phyloP scores from a whole-genome alignment of 1,140 invertebrate species.

The Nilaparvata lugens region DNA sequence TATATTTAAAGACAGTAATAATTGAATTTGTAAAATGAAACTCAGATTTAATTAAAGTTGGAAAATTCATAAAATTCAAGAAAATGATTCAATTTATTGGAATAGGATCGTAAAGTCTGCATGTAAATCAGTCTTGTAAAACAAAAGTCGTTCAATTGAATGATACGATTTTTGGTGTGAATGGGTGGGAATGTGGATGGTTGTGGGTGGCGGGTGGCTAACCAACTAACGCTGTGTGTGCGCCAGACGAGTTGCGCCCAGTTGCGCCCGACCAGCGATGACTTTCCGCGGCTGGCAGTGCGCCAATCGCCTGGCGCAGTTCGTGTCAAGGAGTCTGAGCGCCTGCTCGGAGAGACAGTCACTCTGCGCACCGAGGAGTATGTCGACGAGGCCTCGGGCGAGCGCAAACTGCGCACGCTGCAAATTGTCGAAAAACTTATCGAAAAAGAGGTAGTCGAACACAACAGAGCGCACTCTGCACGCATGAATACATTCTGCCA shows the following conservation, averaged over 20 bases:
- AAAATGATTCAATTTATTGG: no score
- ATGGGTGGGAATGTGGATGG: no score
- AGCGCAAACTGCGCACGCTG: conserved; percentile 75
- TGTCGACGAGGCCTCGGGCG: conserved; percentile 72
- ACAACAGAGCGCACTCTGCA: neutral
- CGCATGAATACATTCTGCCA: neutral
- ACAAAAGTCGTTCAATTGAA: no score
- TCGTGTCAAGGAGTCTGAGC: conserved; percentile 76
- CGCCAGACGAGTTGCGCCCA: neutral
- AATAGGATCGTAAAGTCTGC: no score
- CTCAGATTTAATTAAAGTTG: no score
- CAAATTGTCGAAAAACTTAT: conserved; percentile 91
- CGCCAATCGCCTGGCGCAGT: conserved; percentile 69
- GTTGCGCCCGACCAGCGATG: conserved; percentile 48
- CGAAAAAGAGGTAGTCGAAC: conserved; percentile 79
- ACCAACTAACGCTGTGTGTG: conserved; percentile 6
- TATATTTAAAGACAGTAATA: no score
- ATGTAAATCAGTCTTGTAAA: no score
- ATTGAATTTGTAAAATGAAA: no score
- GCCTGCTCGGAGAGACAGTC: conserved; percentile 79
- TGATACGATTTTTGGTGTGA: no score
- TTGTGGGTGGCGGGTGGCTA: no score
- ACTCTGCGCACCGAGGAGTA: conserved; percentile 79
- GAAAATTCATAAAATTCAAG: no score
- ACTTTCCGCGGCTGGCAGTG: conserved; percentile 74